Evolutionary conservation across 2,797 vertebrate species (phyloP).

Genomic region (Peromyscus aztecus): DNA sequence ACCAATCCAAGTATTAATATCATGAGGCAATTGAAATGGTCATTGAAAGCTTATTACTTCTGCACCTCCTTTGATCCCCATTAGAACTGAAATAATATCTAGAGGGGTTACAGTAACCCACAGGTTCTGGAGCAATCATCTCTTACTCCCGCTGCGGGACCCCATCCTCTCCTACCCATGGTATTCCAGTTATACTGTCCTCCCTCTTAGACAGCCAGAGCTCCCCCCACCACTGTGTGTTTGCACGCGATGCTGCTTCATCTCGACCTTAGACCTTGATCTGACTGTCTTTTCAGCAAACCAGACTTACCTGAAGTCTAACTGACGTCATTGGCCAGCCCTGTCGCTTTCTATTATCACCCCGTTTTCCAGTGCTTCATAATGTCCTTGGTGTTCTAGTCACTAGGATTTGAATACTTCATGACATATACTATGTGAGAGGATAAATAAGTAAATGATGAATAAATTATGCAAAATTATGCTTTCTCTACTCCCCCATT

Average conservation of each 20-base stretch:
- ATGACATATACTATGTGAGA: background rate
- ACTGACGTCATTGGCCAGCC: background rate
- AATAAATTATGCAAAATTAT: background rate
- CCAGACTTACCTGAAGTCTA: background rate
- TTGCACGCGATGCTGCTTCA: background rate
- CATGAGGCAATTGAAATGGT: background rate
- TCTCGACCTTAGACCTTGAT: conserved; percentile 6
- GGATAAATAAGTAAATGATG: background rate
- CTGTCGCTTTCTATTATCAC: background rate
- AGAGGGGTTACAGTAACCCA: background rate
- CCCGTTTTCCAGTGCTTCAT: background rate
- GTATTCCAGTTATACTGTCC: background rate
- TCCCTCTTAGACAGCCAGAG: background rate
- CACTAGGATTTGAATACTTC: background rate
- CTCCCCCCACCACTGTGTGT: background rate
- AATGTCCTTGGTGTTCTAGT: background rate
- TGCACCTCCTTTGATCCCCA: background rate
- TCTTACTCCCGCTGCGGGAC: background rate
- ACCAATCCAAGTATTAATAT: background rate
- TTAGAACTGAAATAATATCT: background rate
- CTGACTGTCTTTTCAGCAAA: background rate
- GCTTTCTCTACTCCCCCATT: background rate
- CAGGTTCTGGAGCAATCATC: background rate
- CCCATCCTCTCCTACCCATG: background rate
- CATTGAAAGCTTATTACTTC: background rate